Evolutionary conservation across 37 sponge, comb jelly and placozoan genomes (phyloP).

Genomic region (Sycon ciliatum): DNA sequence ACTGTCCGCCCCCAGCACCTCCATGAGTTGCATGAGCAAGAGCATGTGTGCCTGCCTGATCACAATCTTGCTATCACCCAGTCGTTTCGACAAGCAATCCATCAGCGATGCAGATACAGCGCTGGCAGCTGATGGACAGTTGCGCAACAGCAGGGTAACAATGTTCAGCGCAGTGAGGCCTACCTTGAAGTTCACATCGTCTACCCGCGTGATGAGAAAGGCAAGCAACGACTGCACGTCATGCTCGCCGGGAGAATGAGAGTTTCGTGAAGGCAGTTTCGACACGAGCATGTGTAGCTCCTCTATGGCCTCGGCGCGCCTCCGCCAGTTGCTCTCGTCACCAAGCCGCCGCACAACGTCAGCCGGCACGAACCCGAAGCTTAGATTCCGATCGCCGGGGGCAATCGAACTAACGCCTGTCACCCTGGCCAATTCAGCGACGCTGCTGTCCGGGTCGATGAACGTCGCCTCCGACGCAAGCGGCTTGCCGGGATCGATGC

Average conservation of each 20-base stretch:
- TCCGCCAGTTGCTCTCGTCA: not conserved
- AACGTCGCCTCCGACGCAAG: no score
- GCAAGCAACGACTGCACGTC: conserved; percentile 31
- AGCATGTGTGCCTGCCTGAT: conserved; percentile 46
- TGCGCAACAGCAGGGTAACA: conserved; percentile 14
- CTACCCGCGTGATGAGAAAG: conserved; percentile 26
- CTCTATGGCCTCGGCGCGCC: not conserved
- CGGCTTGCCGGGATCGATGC: no score
- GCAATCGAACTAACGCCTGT: no score
- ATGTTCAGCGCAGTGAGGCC: conserved; percentile 50
- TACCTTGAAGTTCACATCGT: conserved; percentile 61
- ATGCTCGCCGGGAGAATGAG: no score
- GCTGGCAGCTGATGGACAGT: not conserved
- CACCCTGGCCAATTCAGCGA: no score
- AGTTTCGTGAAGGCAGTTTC: not conserved
- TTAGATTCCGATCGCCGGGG: no score
- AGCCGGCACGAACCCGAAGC: not conserved
- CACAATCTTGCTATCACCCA: conserved; percentile 50
- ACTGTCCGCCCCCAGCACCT: conserved; percentile 11
- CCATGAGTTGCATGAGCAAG: conserved; percentile 55
- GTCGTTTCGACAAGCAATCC: conserved; percentile 18
- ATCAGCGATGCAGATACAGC: conserved; percentile 27
- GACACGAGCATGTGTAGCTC: not conserved
- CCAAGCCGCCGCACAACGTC: not conserved
- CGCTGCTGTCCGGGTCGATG: no score